Conservation (phyloP, 2,797 vertebrate genomes). For the Sebastes matsubarae region DNA sequence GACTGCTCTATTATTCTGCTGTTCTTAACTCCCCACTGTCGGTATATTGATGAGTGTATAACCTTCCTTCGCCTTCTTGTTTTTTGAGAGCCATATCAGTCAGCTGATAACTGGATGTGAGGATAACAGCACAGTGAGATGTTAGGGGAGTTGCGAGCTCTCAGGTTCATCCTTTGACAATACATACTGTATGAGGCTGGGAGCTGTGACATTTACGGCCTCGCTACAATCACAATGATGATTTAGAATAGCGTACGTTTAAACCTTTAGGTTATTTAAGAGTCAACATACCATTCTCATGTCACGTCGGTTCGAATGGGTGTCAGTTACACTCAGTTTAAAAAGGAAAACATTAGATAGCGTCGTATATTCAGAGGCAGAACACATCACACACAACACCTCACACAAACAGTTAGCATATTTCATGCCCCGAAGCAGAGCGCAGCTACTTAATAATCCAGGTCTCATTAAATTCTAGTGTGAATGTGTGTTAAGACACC, state of each 20-base stretch:
- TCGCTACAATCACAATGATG: not conserved
- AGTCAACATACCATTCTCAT: not conserved
- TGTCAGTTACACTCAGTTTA: slow-evolving; percentile 23
- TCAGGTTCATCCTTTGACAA: not conserved
- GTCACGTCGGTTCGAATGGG: not conserved
- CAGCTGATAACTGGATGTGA: not conserved
- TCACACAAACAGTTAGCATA: slow-evolving; percentile 49
- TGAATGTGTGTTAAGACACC: not conserved
- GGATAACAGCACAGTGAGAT: not conserved
- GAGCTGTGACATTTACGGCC: not conserved
- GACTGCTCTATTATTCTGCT: not conserved
- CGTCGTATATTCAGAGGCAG: slow-evolving; percentile 10
- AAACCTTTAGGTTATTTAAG: not conserved
- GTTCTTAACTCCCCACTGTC: not conserved
- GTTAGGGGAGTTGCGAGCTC: not conserved
- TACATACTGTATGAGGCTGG: not conserved
- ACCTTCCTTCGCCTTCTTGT: not conserved
- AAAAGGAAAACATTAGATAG: slow-evolving; percentile 29
- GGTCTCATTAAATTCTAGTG: slow-evolving; percentile 46
- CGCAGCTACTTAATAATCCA: slow-evolving; percentile 54
- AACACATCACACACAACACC: slow-evolving; percentile 37
- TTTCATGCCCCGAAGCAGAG: slow-evolving; percentile 46
- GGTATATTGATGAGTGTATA: not conserved
- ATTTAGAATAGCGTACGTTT: not conserved
- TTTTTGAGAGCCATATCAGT: not conserved